phyloP scores from a whole-genome alignment of 1,140 invertebrate species.

The Drosophila arawakana region DNA sequence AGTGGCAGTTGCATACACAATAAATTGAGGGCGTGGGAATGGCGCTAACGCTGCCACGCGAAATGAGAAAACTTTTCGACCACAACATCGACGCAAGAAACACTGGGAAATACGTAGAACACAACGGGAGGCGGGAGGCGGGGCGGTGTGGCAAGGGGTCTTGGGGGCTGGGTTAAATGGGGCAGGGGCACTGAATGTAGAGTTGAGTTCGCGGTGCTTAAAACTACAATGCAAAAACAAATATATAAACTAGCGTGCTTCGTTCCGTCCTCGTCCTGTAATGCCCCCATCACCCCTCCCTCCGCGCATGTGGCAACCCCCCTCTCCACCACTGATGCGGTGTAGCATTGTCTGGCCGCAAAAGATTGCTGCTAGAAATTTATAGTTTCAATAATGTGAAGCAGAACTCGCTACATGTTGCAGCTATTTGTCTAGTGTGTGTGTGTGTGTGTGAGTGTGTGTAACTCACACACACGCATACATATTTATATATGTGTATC shows the following conservation, averaged over 20 bases:
- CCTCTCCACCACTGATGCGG: not conserved
- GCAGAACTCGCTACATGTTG: slow-evolving; percentile 53
- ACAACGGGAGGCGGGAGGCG: slow-evolving; percentile 19
- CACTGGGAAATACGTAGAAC: slow-evolving; percentile 10
- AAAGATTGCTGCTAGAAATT: slow-evolving; percentile 81
- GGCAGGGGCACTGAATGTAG: not conserved
- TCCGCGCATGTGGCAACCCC: not conserved
- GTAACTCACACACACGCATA: slow-evolving; percentile 4
- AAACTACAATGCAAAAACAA: slow-evolving; percentile 65
- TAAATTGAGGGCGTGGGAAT: slow-evolving; percentile 5
- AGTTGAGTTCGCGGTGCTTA: slow-evolving; percentile 34
- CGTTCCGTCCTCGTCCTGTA: slow-evolving; percentile 14
- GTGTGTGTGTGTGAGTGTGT: slow-evolving; percentile 9
- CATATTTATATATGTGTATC: slow-evolving; percentile 5
- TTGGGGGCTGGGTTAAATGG: not conserved
- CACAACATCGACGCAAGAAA: slow-evolving; percentile 69
- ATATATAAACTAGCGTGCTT: slow-evolving; percentile 42
- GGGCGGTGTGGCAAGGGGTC: not conserved
- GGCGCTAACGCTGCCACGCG: slow-evolving; percentile 52
- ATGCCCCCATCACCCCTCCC: not conserved
- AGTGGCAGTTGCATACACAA: slow-evolving; percentile 21
- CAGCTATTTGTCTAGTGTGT: slow-evolving; percentile 52
- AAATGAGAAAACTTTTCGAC: slow-evolving; percentile 82
- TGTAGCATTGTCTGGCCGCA: slow-evolving; percentile 70
- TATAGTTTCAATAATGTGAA: slow-evolving; percentile 82